Conservation (phyloP, 2,888 invertebrate genomes). For the Xylocampa areola region DNA sequence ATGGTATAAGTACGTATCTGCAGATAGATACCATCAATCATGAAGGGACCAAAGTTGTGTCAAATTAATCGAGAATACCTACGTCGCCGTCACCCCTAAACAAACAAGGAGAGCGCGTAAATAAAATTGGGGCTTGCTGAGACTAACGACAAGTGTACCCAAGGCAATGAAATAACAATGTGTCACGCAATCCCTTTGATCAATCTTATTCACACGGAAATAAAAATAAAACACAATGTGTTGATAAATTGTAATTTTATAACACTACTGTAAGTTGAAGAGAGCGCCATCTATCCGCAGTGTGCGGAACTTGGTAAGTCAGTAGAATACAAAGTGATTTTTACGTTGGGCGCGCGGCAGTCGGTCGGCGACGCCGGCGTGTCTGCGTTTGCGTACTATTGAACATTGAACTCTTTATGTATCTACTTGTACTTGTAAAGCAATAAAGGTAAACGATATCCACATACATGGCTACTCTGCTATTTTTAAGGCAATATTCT, state of each 20-base stretch:
- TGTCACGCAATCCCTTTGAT: slow-evolving; percentile 53
- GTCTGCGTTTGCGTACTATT: slow-evolving; percentile 42
- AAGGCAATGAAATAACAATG: slow-evolving; percentile 64
- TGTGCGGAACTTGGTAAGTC: slow-evolving; percentile 72
- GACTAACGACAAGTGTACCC: slow-evolving; percentile 42
- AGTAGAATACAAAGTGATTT: slow-evolving; percentile 55
- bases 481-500: slow-evolving; percentile 32
- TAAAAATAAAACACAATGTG: slow-evolving; percentile 16
- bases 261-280: slow-evolving; percentile 2
- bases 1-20: background rate
- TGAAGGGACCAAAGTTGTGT: slow-evolving; percentile 16
- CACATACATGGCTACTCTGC: slow-evolving; percentile 10
- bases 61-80: slow-evolving; percentile 43
- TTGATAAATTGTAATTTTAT: slow-evolving; percentile 10
- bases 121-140: slow-evolving; percentile 26
- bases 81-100: slow-evolving; percentile 27
- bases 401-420: slow-evolving; percentile 31
- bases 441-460: slow-evolving; percentile 30
- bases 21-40: slow-evolving; percentile 29
- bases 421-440: slow-evolving; percentile 28
- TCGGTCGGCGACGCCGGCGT: slow-evolving; percentile 53
- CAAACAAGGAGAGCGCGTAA: slow-evolving; percentile 27
- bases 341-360: slow-evolving; percentile 52
- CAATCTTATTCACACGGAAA: slow-evolving; percentile 39
- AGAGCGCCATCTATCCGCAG: slow-evolving; percentile 78